Conservation (phyloP, 1,140 invertebrate species). For the Bombus terrestris region DNA sequence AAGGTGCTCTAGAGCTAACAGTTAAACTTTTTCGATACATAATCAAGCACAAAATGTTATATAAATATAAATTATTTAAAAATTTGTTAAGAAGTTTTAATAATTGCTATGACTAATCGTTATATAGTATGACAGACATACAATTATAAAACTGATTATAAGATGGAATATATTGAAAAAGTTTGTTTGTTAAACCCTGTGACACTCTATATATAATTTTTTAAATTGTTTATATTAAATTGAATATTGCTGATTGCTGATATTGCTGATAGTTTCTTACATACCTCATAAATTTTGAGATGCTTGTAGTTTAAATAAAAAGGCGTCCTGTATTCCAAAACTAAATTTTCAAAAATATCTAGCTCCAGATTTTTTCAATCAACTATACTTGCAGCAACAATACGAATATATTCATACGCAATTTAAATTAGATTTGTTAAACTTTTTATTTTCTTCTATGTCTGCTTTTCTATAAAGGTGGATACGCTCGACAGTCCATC, state of each 20-base stretch:
- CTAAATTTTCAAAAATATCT: too few species aligned
- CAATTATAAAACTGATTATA: too few species aligned
- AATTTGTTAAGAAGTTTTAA: background rate
- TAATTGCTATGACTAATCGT: background rate
- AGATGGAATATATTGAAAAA: background rate
- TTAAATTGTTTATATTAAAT: background rate
- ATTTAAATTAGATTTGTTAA: background rate
- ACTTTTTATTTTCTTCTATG: background rate
- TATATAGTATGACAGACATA: too few species aligned
- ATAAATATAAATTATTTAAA: background rate
- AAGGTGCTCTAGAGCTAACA: too few species aligned
- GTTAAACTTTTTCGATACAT: too few species aligned
- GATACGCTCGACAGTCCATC: background rate
- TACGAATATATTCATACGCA: background rate
- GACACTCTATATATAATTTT: background rate
- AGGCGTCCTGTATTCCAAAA: too few species aligned
- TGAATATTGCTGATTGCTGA: background rate
- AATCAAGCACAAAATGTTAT: background rate
- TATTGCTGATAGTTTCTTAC: background rate
- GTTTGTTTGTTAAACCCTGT: background rate
- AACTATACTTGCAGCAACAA: too few species aligned
- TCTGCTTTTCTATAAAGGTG: background rate
- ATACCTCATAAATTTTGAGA: background rate
- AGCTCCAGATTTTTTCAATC: too few species aligned
- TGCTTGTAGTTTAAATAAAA: background rate